phyloP scores from a whole-genome alignment of 1,140 invertebrate genomes.

The Pseudomyrmex pallidus region DNA sequence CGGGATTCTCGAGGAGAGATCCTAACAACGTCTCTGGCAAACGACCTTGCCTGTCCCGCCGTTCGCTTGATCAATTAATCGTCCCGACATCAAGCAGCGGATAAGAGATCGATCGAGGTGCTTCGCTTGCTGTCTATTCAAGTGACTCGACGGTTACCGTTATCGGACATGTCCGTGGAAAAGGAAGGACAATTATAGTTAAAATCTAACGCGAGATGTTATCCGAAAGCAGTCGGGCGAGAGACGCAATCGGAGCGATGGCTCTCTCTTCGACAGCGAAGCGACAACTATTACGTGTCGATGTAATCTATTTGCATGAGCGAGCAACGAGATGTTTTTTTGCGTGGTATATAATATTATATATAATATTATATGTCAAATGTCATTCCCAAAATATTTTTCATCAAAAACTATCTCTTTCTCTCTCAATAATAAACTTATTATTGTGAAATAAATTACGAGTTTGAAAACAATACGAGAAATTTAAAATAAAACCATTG shows the following conservation, averaged over 20 bases:
- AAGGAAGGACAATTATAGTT: slow-evolving; percentile 52
- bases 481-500: slow-evolving; percentile 25
- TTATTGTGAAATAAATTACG: background rate
- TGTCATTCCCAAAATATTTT: background rate
- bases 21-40: slow-evolving; percentile 65
- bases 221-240: slow-evolving; percentile 26
- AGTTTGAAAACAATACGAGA: background rate
- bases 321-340: slow-evolving; percentile 7
- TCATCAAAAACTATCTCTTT: too few species aligned
- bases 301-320: slow-evolving; percentile 57
- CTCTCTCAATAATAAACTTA: too few species aligned
- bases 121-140: slow-evolving; percentile 34
- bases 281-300: slow-evolving; percentile 46
- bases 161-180: slow-evolving; percentile 44
- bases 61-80: slow-evolving; percentile 67
- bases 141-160: slow-evolving; percentile 32
- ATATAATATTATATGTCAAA: background rate
- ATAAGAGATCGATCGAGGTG: slow-evolving; percentile 54
- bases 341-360: too few species aligned
- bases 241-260: slow-evolving; percentile 36
- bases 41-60: slow-evolving; percentile 43
- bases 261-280: slow-evolving; percentile 37
- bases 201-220: slow-evolving; percentile 31
- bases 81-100: slow-evolving; percentile 44
- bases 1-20: slow-evolving; percentile 52